phyloP scores from a whole-genome alignment of 1,140 invertebrate genomes.

The Microplitis demolitor region DNA sequence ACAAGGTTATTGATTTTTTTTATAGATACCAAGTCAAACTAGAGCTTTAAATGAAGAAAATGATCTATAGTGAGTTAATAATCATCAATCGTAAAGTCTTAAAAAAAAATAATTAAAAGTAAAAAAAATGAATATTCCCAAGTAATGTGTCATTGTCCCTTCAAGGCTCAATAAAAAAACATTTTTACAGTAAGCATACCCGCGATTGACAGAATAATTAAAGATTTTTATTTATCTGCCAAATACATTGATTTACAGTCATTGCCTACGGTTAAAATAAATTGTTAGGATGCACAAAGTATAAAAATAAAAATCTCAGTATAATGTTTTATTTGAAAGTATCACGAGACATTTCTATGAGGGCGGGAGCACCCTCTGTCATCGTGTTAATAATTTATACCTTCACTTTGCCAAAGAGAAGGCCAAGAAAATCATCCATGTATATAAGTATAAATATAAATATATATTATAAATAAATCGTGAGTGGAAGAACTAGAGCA shows the following conservation, averaged over 20 bases:
- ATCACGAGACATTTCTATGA: background rate
- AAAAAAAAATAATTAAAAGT: too few species aligned
- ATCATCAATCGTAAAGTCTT: too few species aligned
- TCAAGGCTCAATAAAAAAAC: background rate
- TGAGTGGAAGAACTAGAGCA: constrained; percentile 9
- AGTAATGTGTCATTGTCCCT: too few species aligned
- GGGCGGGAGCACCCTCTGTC: constrained; percentile 5
- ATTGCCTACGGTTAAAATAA: constrained; percentile 3
- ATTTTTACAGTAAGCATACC: background rate
- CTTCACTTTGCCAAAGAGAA: background rate
- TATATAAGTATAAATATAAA: too few species aligned
- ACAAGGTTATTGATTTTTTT: too few species aligned
- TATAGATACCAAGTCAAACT: too few species aligned
- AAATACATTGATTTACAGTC: constrained; percentile 10
- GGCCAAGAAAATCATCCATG: background rate
- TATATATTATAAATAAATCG: background rate
- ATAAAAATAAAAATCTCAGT: background rate
- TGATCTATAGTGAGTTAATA: too few species aligned
- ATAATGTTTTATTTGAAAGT: constrained; percentile 1
- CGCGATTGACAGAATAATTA: constrained; percentile 14
- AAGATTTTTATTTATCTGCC: constrained; percentile 9
- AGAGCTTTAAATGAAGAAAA: too few species aligned
- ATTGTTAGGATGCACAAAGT: background rate
- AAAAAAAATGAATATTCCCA: background rate
- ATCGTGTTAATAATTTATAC: constrained; percentile 10